Evolutionary conservation across 2,113 vertebrate genomes (phyloP), one percentile per base, ranked within the genome.

Genomic region (Alligator mississippiensis): DNA sequence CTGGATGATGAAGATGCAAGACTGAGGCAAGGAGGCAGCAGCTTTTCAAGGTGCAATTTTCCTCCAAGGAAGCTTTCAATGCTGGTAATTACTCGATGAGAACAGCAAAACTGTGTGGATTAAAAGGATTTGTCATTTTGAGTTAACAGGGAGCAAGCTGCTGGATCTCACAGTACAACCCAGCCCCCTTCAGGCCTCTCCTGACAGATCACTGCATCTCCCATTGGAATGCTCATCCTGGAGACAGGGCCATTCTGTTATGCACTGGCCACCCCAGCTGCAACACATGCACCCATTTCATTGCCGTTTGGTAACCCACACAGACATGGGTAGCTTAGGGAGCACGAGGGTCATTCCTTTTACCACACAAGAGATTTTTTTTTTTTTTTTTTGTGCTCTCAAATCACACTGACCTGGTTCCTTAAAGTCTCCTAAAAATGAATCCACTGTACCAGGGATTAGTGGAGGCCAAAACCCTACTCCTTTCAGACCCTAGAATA

Each of bases 21-120:
- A 84, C 91, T 68, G 79, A 75, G 75, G 92, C 66, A 82, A 92
- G 80, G 22, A 85, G 38, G 21, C 55, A 82, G 24, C 21, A 25
- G 12, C 34, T 13, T 25, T 54, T 27, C 34, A n/a, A 87, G 87
- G 78, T 60, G 61, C 90, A 78, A 62, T 63, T 94, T 89, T 90
- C 77, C 54, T 78, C 60, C 30, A 82, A 80, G 89, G 90, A 94
- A 95, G 83, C 55, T 92, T 92, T 90, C 90, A 82, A 5, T 28
- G n/a, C n/a, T 75, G 34, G 78, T 91, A 94, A 95, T 80, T 72
- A n/a, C 91, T 83, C 82, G 57, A 83, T 18, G 81, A 87, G 74
- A 84, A 80, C 11, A 92, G 74, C 81, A 96, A 94, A 90, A 68
- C 78, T 47, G 82, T 68, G 77, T 59, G 84, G 84, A 76, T 77